These are phyloP conservation scores for Dascillus cervinus DNA, from an alignment of 2,888 invertebrate genomes.

Conservation along the genomic window DNA sequence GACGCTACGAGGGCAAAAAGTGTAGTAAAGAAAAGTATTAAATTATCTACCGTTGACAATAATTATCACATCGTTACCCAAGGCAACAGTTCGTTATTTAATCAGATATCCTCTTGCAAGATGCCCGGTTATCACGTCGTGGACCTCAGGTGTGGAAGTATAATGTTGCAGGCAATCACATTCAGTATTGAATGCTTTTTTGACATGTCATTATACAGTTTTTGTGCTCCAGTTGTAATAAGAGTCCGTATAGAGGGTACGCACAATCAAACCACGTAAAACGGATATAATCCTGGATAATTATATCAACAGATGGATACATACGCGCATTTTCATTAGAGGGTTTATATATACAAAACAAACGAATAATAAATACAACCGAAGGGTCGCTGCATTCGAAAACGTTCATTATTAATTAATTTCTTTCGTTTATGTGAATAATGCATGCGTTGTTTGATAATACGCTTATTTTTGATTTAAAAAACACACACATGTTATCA, in stretches of 20 bases:
- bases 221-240: too few species aligned
- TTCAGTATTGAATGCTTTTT: too few species aligned
- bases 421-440: constrained; percentile 6
- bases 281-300: constrained; percentile 24
- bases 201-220: too few species aligned
- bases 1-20: too few species aligned
- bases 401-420: constrained; percentile 13
- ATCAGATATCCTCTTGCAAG: constrained; percentile 10
- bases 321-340: constrained; percentile 23
- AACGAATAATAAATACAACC: constrained; percentile 16
- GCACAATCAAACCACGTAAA: constrained; percentile 13
- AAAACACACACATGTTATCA: neutral
- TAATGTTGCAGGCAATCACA: too few species aligned
- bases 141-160: constrained; percentile 12
- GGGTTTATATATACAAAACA: constrained; percentile 24
- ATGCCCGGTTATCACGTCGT: constrained; percentile 2
- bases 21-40: constrained; percentile 3
- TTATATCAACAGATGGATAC: constrained; percentile 25
- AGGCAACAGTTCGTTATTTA: constrained; percentile 34
- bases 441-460: constrained; percentile 4
- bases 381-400: constrained; percentile 15
- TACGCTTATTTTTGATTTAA: too few species aligned
- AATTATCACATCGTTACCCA: constrained; percentile 23
- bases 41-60: constrained; percentile 5
- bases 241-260: neutral